Evolutionary conservation across 1,140 invertebrate species (phyloP), one percentile per base, ranked within the genome.

Genomic region (Drosophila mauritiana): DNA sequence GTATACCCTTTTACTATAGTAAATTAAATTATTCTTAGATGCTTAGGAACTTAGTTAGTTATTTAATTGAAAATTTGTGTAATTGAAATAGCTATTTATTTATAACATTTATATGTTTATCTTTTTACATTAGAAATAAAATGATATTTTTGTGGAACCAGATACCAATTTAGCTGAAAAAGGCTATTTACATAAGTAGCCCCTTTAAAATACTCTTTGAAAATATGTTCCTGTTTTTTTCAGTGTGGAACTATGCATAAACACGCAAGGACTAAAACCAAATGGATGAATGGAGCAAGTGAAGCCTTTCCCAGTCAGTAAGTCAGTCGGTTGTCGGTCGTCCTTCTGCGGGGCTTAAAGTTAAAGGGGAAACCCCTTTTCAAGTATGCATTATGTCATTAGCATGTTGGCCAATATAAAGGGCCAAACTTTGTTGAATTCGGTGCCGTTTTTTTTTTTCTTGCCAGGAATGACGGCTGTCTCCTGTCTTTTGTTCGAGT

Each of bases 361-460:
- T 55, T 17, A 42, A 49, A 46, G 72, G 75, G 78, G 63, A 36
- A 39, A 51, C 8, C 42, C 67, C 72, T 81, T 78, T 55, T 89
- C 80, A 89, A 89, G 85, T 89, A 90, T 84, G 80, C 85, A 89
- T 89, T 90, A 89, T 89, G 84, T 89, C 84, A 89, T 89, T 89
- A 89, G 84, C 84, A 89, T 89, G 85, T 78, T 89, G 85, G 80
- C 77, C 25, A 89, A 88, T 78, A 77, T 63, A 88, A 83, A 86
- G 68, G 72, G 80, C 59, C 67, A 67, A 79, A 72, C 53, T 83
- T 89, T 82, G 64, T 70, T 69, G 27, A 39, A 70, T 70, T 56
- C 65, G 22, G 36, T 17, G 13, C 34, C 40, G 56, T 31, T 55
- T n/a, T 5, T 15, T 48, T 69, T 13, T 39, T n/a, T 3, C 12